Evolutionary conservation across 2,113 vertebrate species (phyloP).

Genomic region (Piprites chloris): DNA sequence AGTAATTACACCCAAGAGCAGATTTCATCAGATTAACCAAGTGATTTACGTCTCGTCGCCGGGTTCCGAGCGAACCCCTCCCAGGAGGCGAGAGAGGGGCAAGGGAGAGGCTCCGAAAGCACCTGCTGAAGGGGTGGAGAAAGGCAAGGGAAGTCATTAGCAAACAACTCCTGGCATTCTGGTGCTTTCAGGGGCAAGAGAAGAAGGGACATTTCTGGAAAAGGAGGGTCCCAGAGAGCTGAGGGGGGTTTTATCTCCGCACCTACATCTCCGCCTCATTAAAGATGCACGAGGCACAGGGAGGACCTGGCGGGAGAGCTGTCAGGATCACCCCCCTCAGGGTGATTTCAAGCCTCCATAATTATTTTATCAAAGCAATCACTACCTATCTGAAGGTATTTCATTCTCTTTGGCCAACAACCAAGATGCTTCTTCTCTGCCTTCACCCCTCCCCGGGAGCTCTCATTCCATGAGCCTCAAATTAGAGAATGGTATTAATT

Average conservation of each 20-base stretch:
- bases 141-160: constrained; percentile 28
- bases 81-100: not conserved
- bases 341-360: not conserved
- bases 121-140: not conserved
- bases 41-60: constrained; percentile 20
- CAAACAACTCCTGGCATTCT: not conserved
- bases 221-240: not conserved
- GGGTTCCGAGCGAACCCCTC: not conserved
- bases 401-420: not conserved
- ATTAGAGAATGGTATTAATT: not conserved
- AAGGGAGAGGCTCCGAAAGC: not conserved
- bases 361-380: constrained; percentile 35
- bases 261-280: not conserved
- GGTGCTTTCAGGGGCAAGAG: not conserved
- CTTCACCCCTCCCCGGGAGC: not conserved
- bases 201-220: not conserved
- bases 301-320: not conserved
- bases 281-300: not conserved
- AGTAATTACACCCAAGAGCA: constrained; percentile 57
- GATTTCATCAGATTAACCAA: constrained; percentile 60
- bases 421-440: not conserved
- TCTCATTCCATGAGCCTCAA: not conserved
- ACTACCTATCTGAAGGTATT: not conserved
- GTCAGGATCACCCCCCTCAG: not conserved
- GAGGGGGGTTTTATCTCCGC: not conserved